These are phyloP conservation scores for Drosophila phalerata DNA, from an alignment of 2,888 invertebrate genomes.

Conservation along the genomic window DNA sequence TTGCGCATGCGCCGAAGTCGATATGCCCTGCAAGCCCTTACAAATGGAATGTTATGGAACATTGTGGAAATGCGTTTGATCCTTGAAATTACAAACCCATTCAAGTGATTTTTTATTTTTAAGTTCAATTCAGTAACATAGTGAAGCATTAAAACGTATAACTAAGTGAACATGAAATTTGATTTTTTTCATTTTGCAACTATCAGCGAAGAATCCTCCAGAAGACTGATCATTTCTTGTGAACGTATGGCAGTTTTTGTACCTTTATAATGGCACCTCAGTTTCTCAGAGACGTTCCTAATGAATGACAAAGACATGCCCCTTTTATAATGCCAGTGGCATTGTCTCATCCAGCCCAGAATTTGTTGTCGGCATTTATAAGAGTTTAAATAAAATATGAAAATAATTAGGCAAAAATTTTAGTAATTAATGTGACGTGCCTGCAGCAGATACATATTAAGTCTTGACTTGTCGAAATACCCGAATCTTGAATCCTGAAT, in stretches of 20 bases:
- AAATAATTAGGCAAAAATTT: constrained; percentile 61
- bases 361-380: constrained; percentile 25
- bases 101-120: background rate
- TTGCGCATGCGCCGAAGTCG: constrained; percentile 52
- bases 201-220: constrained; percentile 1
- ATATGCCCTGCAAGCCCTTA: constrained; percentile 49
- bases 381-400: constrained; percentile 60
- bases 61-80: constrained; percentile 13
- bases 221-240: constrained; percentile 12
- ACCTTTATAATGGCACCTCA: constrained; percentile 21
- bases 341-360: background rate
- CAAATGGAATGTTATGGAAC: constrained; percentile 23
- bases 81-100: constrained; percentile 18
- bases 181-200: background rate
- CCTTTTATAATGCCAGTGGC: constrained; percentile 20
- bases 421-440: constrained; percentile 48
- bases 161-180: background rate
- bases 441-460: constrained; percentile 33
- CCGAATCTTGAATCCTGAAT: constrained; percentile 25
- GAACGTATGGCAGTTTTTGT: constrained; percentile 14
- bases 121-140: background rate
- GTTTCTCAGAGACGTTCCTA: constrained; percentile 18
- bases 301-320: constrained; percentile 40
- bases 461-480: constrained; percentile 4
- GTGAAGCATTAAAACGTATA: background rate